Evolutionary conservation across 1,140 invertebrate genomes (phyloP).

Genomic region (Arctopsyche grandis): DNA sequence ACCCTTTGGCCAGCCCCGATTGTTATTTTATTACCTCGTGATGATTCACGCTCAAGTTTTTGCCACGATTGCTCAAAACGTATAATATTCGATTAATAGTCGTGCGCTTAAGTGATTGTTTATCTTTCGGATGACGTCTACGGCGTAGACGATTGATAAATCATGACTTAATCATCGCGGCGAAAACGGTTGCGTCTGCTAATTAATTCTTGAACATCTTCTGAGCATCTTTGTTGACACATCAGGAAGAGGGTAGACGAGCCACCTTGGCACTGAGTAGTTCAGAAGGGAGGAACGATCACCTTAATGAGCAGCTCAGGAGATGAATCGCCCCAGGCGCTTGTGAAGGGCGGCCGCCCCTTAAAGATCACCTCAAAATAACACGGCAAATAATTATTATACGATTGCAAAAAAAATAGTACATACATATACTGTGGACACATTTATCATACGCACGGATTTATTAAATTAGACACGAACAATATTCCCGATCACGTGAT

Average conservation of each 20-base stretch:
- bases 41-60: not conserved
- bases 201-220: constrained; percentile 31
- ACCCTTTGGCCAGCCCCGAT: not conserved
- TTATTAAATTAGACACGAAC: not conserved
- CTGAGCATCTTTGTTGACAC: constrained; percentile 27
- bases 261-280: not conserved
- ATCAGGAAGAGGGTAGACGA: constrained; percentile 1
- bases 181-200: not conserved
- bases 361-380: constrained; percentile 17
- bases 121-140: not conserved
- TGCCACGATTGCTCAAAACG: not conserved
- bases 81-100: not conserved
- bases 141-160: constrained; percentile 4
- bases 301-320: constrained; percentile 40
- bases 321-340: constrained; percentile 33
- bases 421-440: not conserved
- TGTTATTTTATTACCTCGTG: not conserved
- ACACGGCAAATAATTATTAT: not conserved
- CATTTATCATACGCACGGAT: not conserved
- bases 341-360: constrained; percentile 7
- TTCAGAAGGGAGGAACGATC: constrained; percentile 27
- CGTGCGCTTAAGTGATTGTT: not conserved
- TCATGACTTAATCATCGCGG: constrained; percentile 17
- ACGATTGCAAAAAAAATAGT: not conserved
- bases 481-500: not conserved